Evolutionary conservation across 1,140 invertebrate species (phyloP), one percentile per base, ranked within the genome.

Genomic region (Sitophilus oryzae): DNA sequence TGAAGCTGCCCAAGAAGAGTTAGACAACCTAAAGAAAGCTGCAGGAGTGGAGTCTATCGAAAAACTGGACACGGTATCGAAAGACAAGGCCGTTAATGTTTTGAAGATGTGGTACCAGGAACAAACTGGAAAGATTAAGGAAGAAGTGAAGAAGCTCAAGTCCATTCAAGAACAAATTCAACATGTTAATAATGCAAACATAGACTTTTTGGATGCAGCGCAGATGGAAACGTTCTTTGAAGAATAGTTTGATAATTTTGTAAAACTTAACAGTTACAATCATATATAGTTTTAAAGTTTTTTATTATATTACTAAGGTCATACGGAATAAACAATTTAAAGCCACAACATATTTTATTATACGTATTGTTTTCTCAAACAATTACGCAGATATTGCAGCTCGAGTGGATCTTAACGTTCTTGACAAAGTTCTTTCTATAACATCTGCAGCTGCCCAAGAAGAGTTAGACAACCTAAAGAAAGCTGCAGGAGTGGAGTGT

Each of bases 121-220:
- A 41, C 67, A 69, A 58, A 55, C 65, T 3, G 50, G 59, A 11
- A 69, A 69, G 48, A 65, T 69, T 18, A 59, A 66, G 20, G 63
- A 56, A 6, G 67, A 69, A 52, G 43, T 69, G 49, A 59, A 64
- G 42, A 58, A 63, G 46, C 50, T 69, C 10, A 53, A 54, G 22
- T 55, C 48, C 1, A 58, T 61, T 18, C 51, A 58, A 56, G 60
- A 61, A 41, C 65, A 61, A 49, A 61, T 61, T 34, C 15, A 48
- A 11, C 47, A 49, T 8, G 45, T 56, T 15, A 34, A 58, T 49
- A 25, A 62, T 59, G 45, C 59, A 51, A 57, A 48, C 42, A 38
- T 65, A 44, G 41, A 63, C 11, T 64, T 58, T 53, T 52, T 64
- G 22, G 55, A 64, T 43, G 59, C 48, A 0, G 49, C 34, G 16